These are phyloP conservation scores for Daphoenositta chrysoptera DNA, from an alignment of 2,113 vertebrate species.

Conservation along the genomic window DNA sequence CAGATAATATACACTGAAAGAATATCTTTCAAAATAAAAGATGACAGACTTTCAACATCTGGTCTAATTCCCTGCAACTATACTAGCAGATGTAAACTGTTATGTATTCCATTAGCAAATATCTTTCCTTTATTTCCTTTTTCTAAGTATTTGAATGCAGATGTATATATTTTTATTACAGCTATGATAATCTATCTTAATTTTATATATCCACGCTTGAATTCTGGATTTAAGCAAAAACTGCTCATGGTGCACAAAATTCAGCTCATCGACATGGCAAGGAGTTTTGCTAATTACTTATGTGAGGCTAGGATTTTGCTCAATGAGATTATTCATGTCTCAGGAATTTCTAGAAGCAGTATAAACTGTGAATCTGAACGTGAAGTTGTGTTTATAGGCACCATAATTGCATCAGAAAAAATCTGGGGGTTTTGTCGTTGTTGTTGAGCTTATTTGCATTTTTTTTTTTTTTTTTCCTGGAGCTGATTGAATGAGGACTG, in stretches of 20 bases:
- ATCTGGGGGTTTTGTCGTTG: not conserved
- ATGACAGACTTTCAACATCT: slow-evolving; percentile 60
- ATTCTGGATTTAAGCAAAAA: slow-evolving; percentile 42
- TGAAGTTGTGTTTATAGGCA: not conserved
- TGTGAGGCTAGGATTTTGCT: not conserved
- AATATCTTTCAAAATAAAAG: slow-evolving; percentile 54
- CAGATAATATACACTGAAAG: slow-evolving; percentile 24
- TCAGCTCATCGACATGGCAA: not conserved
- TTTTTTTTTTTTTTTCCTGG: slow-evolving; percentile 18
- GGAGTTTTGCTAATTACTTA: slow-evolving; percentile 28
- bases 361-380: not conserved
- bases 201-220: not conserved
- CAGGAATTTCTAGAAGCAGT: slow-evolving; percentile 2
- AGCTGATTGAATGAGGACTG: not conserved
- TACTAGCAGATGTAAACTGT: slow-evolving; percentile 51
- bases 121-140: slow-evolving; percentile 41
- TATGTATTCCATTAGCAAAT: slow-evolving; percentile 42
- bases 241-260: slow-evolving; percentile 6
- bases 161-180: slow-evolving; percentile 31
- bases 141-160: slow-evolving; percentile 1
- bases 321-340: not conserved
- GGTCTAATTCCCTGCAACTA: slow-evolving; percentile 39
- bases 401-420: slow-evolving; percentile 2
- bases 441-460: slow-evolving; percentile 17
- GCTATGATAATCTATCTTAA: slow-evolving; percentile 8